Evolutionary conservation across 1,140 invertebrate genomes (phyloP).

Genomic region (Drosophila varians): DNA sequence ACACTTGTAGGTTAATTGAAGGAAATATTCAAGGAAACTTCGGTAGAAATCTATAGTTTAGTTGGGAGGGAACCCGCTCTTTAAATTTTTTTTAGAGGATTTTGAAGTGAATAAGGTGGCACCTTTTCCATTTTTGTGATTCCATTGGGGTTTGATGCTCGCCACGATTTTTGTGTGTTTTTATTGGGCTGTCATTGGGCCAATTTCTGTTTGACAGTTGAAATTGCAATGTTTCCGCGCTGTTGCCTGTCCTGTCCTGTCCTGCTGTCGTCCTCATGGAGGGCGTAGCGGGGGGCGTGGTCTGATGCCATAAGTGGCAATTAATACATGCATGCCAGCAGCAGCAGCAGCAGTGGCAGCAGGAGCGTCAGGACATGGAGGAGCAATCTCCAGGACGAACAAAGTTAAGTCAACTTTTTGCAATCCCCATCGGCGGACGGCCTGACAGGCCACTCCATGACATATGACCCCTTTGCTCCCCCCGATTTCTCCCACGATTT

Average conservation of each 20-base stretch:
- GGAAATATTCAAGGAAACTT: neutral
- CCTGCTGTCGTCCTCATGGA: neutral
- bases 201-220: slow-evolving; percentile 63
- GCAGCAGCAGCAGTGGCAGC: neutral
- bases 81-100: neutral
- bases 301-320: slow-evolving; percentile 61
- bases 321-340: slow-evolving; percentile 36
- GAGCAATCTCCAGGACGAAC: slow-evolving; percentile 4
- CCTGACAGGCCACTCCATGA: slow-evolving; percentile 33
- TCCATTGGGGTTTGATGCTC: slow-evolving; percentile 6
- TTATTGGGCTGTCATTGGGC: slow-evolving; percentile 39
- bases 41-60: too few species aligned
- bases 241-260: slow-evolving; percentile 3
- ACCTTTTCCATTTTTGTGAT: neutral
- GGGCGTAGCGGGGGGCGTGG: slow-evolving; percentile 5
- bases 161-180: slow-evolving; percentile 32
- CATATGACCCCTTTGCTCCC: neutral
- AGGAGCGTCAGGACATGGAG: slow-evolving; percentile 1
- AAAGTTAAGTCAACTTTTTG: slow-evolving; percentile 48
- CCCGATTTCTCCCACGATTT: neutral
- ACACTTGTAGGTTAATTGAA: neutral
- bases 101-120: neutral
- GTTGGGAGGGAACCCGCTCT: neutral
- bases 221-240: slow-evolving; percentile 48
- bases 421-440: slow-evolving; percentile 17